Conservation (phyloP, 2,797 vertebrate genomes). For the Myripristis jacobus region DNA sequence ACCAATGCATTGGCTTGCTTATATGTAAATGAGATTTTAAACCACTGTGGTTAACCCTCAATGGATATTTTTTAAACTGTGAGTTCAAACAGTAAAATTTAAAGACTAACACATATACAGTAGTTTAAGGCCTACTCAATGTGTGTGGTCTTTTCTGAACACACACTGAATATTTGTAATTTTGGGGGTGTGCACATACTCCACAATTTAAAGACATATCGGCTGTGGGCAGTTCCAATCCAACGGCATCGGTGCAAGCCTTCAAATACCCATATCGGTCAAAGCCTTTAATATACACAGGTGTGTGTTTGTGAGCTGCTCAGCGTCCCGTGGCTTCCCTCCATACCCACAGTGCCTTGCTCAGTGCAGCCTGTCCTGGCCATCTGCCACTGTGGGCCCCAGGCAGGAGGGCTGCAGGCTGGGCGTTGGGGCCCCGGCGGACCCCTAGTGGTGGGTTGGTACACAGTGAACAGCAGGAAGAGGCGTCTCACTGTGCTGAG, state of each 20-base stretch:
- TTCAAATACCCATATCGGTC: not conserved
- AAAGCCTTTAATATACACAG: slow-evolving; percentile 22
- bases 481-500: slow-evolving; percentile 26
- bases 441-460: slow-evolving; percentile 41
- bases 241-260: slow-evolving; percentile 22
- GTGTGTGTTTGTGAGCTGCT: slow-evolving; percentile 40
- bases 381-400: slow-evolving; percentile 76
- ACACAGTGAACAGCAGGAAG: slow-evolving; percentile 40
- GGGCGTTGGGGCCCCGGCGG: slow-evolving; percentile 36
- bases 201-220: slow-evolving; percentile 27
- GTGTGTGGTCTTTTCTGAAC: no score
- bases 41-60: not conserved
- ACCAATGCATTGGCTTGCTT: not conserved
- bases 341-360: slow-evolving; percentile 65
- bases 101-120: no score
- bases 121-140: no score
- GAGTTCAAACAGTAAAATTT: no score
- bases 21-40: slow-evolving; percentile 3
- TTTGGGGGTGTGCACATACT: no score
- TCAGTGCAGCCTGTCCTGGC: slow-evolving; percentile 75
- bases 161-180: no score
- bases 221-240: slow-evolving; percentile 14
- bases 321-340: slow-evolving; percentile 56
- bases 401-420: slow-evolving; percentile 60
- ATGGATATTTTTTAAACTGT: no score